Conservation (phyloP, 2,797 vertebrate species). For the Cuniculus paca region DNA sequence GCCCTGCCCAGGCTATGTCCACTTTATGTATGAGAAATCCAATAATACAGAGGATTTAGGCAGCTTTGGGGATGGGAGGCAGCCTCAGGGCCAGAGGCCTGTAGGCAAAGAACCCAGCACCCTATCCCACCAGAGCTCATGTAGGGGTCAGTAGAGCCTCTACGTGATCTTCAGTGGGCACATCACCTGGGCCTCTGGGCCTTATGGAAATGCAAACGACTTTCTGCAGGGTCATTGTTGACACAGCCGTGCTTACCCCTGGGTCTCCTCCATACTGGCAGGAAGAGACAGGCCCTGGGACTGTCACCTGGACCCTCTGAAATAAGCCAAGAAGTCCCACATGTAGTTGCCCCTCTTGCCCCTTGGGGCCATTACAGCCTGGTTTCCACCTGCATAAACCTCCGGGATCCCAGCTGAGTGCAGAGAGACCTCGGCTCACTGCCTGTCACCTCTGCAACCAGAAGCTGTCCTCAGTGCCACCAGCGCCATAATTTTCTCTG, state of each 20-base stretch:
- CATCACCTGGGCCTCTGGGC: neutral
- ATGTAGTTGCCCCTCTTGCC: neutral
- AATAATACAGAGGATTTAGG: neutral
- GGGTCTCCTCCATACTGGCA: neutral
- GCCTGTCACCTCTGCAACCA: rapidly evolving
- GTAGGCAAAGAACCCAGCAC: neutral
- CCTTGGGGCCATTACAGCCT: neutral
- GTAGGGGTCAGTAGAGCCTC: neutral
- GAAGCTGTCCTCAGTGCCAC: neutral
- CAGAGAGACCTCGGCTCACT: neutral
- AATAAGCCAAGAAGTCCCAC: neutral
- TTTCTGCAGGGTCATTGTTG: neutral
- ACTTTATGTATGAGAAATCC: neutral
- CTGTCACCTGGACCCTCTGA: neutral
- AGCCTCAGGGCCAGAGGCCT: neutral
- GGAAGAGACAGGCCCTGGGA: neutral
- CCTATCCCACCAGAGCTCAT: neutral
- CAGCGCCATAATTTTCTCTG: neutral
- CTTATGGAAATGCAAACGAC: too few species aligned
- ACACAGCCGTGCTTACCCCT: neutral
- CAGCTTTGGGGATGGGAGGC: neutral
- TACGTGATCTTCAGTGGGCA: too few species aligned
- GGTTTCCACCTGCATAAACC: neutral
- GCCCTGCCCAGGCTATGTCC: neutral
- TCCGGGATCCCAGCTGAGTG: neutral